phyloP scores from a whole-genome alignment of 2,888 invertebrate genomes.

The Cephus pygmeus region DNA sequence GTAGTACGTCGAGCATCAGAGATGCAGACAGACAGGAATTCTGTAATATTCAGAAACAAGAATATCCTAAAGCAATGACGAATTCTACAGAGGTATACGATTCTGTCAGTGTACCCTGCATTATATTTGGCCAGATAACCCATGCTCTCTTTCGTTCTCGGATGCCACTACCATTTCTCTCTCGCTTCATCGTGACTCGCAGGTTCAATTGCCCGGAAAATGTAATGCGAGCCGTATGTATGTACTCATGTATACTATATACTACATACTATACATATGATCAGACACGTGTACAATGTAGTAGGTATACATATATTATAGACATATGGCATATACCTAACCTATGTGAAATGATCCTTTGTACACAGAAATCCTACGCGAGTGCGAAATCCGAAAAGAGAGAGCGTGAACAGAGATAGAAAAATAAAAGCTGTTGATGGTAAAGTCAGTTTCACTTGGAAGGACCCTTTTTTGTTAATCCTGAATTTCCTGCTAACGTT shows the following conservation, averaged over 20 bases:
- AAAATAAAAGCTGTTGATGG: neutral
- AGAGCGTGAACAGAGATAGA: neutral
- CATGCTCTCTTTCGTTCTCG: neutral
- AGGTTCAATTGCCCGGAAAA: conserved; percentile 21
- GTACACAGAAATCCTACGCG: neutral
- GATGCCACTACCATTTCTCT: conserved; percentile 10
- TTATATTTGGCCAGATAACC: neutral
- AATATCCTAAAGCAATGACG: neutral
- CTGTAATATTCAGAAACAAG: neutral
- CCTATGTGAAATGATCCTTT: neutral
- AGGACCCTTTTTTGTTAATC: neutral
- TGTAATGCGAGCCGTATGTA: conserved; percentile 15
- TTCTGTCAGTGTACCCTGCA: neutral
- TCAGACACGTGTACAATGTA: neutral
- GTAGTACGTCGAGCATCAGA: neutral
- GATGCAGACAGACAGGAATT: neutral
- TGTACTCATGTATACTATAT: neutral
- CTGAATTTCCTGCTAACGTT: neutral
- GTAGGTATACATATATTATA: neutral
- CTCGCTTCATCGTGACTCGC: conserved; percentile 18
- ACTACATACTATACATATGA: neutral
- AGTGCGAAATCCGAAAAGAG: neutral
- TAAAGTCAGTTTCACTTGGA: neutral
- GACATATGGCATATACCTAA: neutral
- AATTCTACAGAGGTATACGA: neutral